Evolutionary conservation across 1,140 invertebrate genomes (phyloP).

Genomic region (Diuraphis noxia): DNA sequence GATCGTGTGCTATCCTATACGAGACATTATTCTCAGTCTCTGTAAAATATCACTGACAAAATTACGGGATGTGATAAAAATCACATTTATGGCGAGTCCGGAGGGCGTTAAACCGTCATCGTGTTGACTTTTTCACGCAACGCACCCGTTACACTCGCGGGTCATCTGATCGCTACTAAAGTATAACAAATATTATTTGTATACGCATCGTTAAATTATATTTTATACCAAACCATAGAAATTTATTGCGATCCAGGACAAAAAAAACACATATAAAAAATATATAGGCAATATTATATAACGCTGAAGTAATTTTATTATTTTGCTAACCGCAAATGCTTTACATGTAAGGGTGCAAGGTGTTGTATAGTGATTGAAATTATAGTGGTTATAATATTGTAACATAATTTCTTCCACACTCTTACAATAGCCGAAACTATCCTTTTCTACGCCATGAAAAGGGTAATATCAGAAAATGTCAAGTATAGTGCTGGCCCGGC

Average conservation of each 20-base stretch:
- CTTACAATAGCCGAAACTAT: no score
- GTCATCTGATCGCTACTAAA: neutral
- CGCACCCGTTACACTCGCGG: neutral
- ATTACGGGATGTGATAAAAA: neutral
- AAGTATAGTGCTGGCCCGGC: no score
- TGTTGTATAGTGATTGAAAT: no score
- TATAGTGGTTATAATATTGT: no score
- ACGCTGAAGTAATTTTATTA: no score
- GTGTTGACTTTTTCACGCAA: neutral
- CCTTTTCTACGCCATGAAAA: no score
- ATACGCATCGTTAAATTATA: neutral
- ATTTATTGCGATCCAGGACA: neutral
- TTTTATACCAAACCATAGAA: neutral
- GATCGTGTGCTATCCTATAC: neutral
- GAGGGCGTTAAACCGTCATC: neutral
- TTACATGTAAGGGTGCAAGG: no score
- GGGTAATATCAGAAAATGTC: no score
- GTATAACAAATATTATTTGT: constrained; percentile 2
- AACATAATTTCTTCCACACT: no score
- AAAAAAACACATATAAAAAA: neutral
- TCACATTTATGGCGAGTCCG: neutral
- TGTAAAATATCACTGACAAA: neutral
- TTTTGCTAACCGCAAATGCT: no score
- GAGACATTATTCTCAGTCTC: neutral
- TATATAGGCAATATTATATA: neutral